These are phyloP conservation scores for Campopleginae sp. DNA, from an alignment of 2,888 invertebrate species.

Conservation along the genomic window DNA sequence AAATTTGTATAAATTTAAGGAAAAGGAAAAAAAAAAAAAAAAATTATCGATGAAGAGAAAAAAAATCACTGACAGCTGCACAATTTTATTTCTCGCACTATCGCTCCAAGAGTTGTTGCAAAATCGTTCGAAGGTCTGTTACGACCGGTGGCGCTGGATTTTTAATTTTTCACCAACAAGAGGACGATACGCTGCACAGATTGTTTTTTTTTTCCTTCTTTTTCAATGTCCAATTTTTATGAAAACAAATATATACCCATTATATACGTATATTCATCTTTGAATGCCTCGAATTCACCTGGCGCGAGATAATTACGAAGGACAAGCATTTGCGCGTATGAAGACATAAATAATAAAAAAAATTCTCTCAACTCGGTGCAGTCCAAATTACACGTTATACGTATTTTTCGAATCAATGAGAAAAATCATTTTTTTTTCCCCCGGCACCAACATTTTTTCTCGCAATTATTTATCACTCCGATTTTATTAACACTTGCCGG, in stretches of 20 bases:
- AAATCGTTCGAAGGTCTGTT: conserved; percentile 4
- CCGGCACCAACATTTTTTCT: background rate
- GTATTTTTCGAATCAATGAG: background rate
- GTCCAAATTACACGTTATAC: background rate
- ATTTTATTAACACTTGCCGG: too few relatives aligned
- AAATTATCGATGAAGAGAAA: background rate
- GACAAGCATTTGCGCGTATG: conserved; percentile 18
- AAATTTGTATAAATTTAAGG: background rate
- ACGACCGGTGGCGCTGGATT: conserved; percentile 27
- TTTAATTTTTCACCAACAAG: conserved; percentile 23
- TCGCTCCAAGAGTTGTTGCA: conserved; percentile 2
- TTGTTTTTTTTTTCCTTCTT: conserved; percentile 23
- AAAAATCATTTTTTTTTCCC: background rate
- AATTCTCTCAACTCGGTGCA: background rate
- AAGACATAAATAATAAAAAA: conserved; percentile 8
- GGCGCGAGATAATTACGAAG: conserved; percentile 58
- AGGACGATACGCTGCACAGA: conserved; percentile 23
- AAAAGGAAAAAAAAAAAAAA: background rate
- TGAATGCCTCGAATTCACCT: conserved; percentile 47
- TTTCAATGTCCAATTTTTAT: conserved; percentile 28
- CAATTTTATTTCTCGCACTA: background rate
- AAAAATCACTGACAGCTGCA: conserved; percentile 18
- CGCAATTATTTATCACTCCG: background rate
- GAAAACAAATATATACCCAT: conserved; percentile 5
- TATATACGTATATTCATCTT: background rate